phyloP scores from a whole-genome alignment of 2,888 invertebrate genomes.

The Tetragonisca angustula region DNA sequence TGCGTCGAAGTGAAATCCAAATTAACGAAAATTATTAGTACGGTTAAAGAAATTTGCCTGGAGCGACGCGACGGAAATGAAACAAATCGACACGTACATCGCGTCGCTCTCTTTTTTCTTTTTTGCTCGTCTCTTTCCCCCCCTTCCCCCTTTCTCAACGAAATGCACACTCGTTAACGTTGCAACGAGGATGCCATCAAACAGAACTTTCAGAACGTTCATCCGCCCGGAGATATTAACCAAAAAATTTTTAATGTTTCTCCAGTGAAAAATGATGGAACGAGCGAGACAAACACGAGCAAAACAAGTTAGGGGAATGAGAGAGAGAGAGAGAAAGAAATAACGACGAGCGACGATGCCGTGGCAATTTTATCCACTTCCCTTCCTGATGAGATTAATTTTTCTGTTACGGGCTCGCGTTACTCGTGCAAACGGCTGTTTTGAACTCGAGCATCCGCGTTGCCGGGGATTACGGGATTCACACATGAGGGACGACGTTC shows the following conservation, averaged over 20 bases:
- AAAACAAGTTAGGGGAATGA: not conserved
- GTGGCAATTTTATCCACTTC: slow-evolving; percentile 27
- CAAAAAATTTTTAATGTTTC: slow-evolving; percentile 21
- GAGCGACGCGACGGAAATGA: not conserved
- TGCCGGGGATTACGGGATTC: slow-evolving; percentile 39
- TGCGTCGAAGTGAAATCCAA: not conserved
- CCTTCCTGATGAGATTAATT: slow-evolving; percentile 45
- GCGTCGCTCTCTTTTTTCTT: not conserved
- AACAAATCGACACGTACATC: not conserved
- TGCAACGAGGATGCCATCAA: slow-evolving; percentile 10
- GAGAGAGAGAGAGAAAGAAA: too few species aligned
- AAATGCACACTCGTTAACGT: slow-evolving; percentile 27
- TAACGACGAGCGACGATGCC: not conserved
- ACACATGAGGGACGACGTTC: slow-evolving; percentile 17
- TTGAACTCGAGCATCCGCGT: slow-evolving; percentile 20
- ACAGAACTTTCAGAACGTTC: slow-evolving; percentile 15
- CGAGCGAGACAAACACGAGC: not conserved
- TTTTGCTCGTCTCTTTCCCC: not conserved
- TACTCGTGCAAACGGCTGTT: slow-evolving; percentile 19
- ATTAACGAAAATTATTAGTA: slow-evolving; percentile 14
- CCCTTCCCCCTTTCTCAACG: not conserved
- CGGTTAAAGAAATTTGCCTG: not conserved
- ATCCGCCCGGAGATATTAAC: slow-evolving; percentile 5
- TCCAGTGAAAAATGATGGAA: not conserved
- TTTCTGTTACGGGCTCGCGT: slow-evolving; percentile 13